Evolutionary conservation across 2,888 invertebrate species (phyloP).

Genomic region (Invenusta paracnida): DNA sequence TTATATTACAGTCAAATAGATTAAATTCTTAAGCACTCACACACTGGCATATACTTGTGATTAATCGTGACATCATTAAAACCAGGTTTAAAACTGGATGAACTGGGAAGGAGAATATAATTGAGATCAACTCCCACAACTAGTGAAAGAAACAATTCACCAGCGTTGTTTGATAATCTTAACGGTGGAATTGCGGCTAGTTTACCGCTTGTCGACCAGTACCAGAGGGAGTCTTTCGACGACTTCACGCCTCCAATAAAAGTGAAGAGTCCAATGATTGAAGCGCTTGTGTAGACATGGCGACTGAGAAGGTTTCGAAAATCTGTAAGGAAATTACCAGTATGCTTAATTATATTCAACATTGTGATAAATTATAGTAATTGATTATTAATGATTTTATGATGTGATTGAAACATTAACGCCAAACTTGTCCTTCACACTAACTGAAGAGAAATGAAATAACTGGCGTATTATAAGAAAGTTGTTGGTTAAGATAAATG

Average conservation of each 20-base stretch:
- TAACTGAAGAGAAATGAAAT: too few species aligned
- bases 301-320: too few species aligned
- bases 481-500: too few species aligned
- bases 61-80: not conserved
- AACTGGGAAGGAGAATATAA: not conserved
- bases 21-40: not conserved
- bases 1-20: too few species aligned
- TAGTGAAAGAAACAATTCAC: not conserved
- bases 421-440: too few species aligned
- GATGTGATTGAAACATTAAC: too few species aligned
- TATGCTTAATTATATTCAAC: too few species aligned
- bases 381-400: too few species aligned
- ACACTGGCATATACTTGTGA: not conserved
- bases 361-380: too few species aligned
- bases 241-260: not conserved
- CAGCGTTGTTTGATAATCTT: not conserved
- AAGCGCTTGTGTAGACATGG: too few species aligned
- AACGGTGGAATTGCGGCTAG: not conserved
- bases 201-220: not conserved
- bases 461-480: too few species aligned
- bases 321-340: too few species aligned
- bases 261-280: not conserved
- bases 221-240: not conserved
- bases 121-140: not conserved
- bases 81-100: not conserved